Evolutionary conservation across 37 sponge, comb jelly and placozoan species (phyloP).

Genomic region (Axinella damicornis): DNA sequence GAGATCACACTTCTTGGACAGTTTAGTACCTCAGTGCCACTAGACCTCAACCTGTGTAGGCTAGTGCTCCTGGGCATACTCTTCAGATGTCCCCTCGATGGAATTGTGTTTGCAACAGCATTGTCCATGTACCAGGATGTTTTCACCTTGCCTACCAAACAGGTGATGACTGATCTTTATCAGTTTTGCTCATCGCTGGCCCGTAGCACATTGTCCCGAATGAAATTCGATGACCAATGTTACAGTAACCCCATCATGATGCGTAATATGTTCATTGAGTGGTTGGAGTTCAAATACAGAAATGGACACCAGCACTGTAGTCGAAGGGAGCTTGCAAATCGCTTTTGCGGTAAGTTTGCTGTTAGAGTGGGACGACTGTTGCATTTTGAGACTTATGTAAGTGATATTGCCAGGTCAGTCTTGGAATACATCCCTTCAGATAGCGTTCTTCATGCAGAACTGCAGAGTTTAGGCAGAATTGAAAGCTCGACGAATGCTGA

Average conservation of each 20-base stretch:
- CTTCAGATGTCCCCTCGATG: conserved; percentile 58
- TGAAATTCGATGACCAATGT: conserved; percentile 21
- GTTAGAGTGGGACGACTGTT: conserved; percentile 19
- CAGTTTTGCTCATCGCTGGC: conserved; percentile 29
- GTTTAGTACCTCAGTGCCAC: conserved; percentile 41
- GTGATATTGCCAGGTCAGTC: conserved; percentile 26
- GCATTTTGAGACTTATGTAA: conserved; percentile 23
- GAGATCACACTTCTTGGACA: conserved; percentile 55
- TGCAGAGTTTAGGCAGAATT: background rate
- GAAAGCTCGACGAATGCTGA: background rate
- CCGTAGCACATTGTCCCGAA: conserved; percentile 12
- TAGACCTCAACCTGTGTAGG: conserved; percentile 45
- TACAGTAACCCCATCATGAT: conserved; percentile 58
- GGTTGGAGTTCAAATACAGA: conserved; percentile 1
- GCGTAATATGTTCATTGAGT: conserved; percentile 43
- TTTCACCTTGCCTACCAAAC: conserved; percentile 18
- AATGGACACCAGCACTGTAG: background rate
- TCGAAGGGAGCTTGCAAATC: conserved; percentile 1
- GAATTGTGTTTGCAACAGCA: conserved; percentile 50
- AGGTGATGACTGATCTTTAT: conserved; percentile 22
- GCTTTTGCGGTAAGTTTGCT: background rate
- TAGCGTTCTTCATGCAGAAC: background rate
- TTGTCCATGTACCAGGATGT: conserved; percentile 48
- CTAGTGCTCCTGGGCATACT: conserved; percentile 42
- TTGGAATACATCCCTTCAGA: conserved; percentile 4